Evolutionary conservation across 2,113 vertebrate genomes (phyloP), one percentile per base, ranked within the genome.

Genomic region (Seriola dumerili): DNA sequence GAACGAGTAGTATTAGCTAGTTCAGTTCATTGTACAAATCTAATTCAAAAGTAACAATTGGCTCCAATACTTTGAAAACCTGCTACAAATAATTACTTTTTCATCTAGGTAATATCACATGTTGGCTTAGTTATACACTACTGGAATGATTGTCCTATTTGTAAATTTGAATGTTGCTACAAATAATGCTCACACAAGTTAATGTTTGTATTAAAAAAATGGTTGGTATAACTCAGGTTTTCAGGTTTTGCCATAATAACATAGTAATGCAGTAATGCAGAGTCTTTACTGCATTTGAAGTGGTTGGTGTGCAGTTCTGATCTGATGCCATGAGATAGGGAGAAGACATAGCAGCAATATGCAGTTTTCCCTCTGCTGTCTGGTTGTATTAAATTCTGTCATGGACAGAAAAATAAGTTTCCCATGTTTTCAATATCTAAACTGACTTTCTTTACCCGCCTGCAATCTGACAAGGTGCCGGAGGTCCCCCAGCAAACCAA

Each of bases 391-490:
- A 52, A 6, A 42, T 42, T 34, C 2, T 52, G 9, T 68, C 9
- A 72, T 17, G 16, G 23, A 46, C 55, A 75, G 6, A 78, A n/a
- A 46, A 40, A 10, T 0, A 9, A 69, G 4, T 50, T 69, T 1
- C 36, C 8, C 3, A n/a, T 57, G 5, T 66, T 59, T 73, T 65
- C 34, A 32, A n/a, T 34, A 16, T 74, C 2, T 32, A 11, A 36
- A 44, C 23, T 65, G 9, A 75, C 40, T 68, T 48, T 86, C 3
- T 11, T 82, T 38, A 13, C 13, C 4, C 4, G 10, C 29, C 42
- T 4, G 32, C 52, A 3, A 74, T 73, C 13, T 34, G 4, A 62
- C 66, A 94, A 29, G 93, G 50, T 70, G 72, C 9, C 62, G 3
- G 72, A 76, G 19, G 65, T 36, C 40, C 79, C 78, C 2, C 68